A percentile compares a stretch with the other conserved stretches of the same genome.
Conservation (phyloP, 1,140 invertebrate species). For the Pseudachorutes palmiensis region DNA sequence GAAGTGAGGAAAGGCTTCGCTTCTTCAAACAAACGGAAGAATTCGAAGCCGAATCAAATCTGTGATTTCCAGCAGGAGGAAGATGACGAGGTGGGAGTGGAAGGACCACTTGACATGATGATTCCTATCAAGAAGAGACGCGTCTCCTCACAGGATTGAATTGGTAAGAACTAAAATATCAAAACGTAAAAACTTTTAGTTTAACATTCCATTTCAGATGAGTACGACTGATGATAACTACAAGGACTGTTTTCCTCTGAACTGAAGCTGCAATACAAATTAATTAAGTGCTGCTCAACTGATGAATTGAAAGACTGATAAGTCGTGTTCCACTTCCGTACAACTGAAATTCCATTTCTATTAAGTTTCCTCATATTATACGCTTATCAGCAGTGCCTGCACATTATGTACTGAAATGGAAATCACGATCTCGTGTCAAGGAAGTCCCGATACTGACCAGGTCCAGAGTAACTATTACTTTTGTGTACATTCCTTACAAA, state of each 20-base stretch:
- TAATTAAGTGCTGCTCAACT: background rate
- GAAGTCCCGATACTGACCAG: background rate
- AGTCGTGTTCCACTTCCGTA: background rate
- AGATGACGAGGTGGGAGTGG: background rate
- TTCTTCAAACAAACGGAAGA: slow-evolving; percentile 31
- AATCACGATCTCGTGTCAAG: background rate
- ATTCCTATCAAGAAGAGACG: slow-evolving; percentile 36
- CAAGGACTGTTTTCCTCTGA: background rate
- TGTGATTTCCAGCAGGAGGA: slow-evolving; percentile 34
- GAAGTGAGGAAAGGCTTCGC: background rate
- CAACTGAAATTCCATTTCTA: background rate
- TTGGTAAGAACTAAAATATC: background rate
- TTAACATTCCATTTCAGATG: background rate
- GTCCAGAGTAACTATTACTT: background rate
- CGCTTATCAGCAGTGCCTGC: slow-evolving; percentile 6
- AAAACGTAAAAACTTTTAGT: background rate
- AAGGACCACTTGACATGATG: slow-evolving; percentile 34
- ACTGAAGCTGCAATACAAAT: background rate
- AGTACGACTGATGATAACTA: background rate
- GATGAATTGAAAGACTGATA: slow-evolving; percentile 1
- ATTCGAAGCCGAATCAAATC: slow-evolving; percentile 38
- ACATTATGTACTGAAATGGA: slow-evolving; percentile 3
- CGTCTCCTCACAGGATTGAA: slow-evolving; percentile 20
- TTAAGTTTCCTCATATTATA: background rate
- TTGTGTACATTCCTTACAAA: background rate